A percentile compares a stretch with the other conserved stretches of the same genome.
These are phyloP conservation scores for Himalopsyche tibetana DNA, from an alignment of 2,888 invertebrate species.

Conservation along the genomic window DNA sequence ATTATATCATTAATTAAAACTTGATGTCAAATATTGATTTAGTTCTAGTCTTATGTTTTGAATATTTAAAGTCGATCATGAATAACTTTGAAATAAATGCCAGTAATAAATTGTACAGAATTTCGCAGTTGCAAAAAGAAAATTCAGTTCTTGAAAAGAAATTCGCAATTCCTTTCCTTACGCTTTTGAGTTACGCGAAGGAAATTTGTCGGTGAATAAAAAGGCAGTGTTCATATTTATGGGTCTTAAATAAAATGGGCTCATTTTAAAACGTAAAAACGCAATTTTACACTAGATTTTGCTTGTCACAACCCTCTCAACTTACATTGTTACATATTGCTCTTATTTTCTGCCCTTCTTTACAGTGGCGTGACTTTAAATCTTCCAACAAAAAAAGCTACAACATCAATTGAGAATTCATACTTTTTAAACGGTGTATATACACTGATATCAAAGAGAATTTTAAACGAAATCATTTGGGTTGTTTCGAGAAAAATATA, in stretches of 20 bases:
- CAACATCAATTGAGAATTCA: too few relatives aligned
- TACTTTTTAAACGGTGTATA: too few relatives aligned
- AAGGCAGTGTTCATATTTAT: slow-evolving; percentile 26
- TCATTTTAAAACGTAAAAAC: slow-evolving; percentile 68
- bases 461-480: too few relatives aligned
- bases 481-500: too few relatives aligned
- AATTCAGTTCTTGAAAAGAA: neutral
- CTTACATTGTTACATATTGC: slow-evolving; percentile 71
- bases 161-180: neutral
- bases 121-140: neutral
- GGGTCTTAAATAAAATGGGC: slow-evolving; percentile 69
- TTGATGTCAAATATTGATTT: too few relatives aligned
- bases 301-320: slow-evolving; percentile 70
- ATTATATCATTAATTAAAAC: too few relatives aligned
- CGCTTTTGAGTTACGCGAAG: slow-evolving; percentile 3
- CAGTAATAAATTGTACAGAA: neutral
- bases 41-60: too few relatives aligned
- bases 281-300: slow-evolving; percentile 73
- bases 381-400: neutral
- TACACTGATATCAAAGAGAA: too few relatives aligned
- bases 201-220: slow-evolving; percentile 2
- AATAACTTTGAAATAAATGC: too few relatives aligned
- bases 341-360: slow-evolving; percentile 48
- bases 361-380: neutral
- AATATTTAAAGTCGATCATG: too few relatives aligned